Percentiles rank a stretch among this genome's conserved stretches.
phyloP scores from a whole-genome alignment of 53 echinoderm and acorn worm species.

The Mesocentrotus franciscanus region DNA sequence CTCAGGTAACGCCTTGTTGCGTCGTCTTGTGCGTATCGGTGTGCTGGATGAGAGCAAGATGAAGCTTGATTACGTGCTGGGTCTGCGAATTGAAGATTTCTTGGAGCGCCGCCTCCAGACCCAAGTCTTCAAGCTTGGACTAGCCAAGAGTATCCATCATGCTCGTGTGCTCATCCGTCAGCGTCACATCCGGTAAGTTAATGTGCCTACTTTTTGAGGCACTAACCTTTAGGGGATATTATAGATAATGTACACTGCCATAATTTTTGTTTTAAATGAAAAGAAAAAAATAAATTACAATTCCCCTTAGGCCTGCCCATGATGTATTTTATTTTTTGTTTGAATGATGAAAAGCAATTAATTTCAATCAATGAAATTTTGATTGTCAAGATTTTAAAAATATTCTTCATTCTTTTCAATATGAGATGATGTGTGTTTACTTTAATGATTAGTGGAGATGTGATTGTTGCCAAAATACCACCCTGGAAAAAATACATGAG shows the following conservation, averaged over 20 bases:
- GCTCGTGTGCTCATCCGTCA: conserved; percentile 98
- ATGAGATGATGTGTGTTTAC: no score
- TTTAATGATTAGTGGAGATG: no score
- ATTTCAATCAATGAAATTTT: no score
- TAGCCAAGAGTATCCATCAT: conserved; percentile 99
- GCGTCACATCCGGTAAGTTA: conserved; percentile 94
- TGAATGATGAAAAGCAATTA: no score
- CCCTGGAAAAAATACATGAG: no score
- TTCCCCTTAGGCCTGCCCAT: no score
- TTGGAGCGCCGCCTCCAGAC: conserved; percentile 99
- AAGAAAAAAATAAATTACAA: no score
- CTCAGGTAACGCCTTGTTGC: conserved; percentile 96
- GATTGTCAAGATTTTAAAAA: no score
- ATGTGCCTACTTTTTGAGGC: background rate
- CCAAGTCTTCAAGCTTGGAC: conserved; percentile 97
- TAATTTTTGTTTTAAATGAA: no score
- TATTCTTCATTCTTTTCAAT: no score
- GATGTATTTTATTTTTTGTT: no score
- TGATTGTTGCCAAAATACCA: no score
- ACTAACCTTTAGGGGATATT: background rate
- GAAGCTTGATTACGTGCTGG: conserved; percentile 99
- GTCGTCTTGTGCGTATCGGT: conserved; percentile 97
- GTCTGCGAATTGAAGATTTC: conserved; percentile 98
- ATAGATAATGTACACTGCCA: background rate
- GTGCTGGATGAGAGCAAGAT: conserved; percentile 98